Conservation (phyloP, 2,797 vertebrate genomes). For the Smutsia temminckii region DNA sequence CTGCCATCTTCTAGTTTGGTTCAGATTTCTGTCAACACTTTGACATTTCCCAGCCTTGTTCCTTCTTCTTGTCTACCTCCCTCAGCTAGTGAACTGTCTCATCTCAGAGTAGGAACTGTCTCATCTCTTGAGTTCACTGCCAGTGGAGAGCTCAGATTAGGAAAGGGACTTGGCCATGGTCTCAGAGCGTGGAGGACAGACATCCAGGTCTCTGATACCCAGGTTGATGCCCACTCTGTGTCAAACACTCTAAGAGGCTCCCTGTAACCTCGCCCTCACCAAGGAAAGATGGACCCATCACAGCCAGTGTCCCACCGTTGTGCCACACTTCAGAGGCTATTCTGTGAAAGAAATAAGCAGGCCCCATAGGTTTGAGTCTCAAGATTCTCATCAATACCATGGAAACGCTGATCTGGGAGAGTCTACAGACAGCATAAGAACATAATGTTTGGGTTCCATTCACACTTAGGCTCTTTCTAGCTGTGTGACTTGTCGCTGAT, state of each 20-base stretch:
- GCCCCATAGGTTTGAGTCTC: background rate
- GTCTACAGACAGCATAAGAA: background rate
- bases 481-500: background rate
- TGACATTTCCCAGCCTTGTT: background rate
- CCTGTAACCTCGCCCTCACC: background rate
- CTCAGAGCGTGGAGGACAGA: background rate
- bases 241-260: background rate
- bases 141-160: background rate
- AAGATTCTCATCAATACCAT: background rate
- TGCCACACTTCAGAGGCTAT: background rate
- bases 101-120: background rate
- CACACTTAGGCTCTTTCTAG: background rate
- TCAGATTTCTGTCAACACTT: background rate
- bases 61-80: background rate
- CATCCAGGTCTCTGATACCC: background rate
- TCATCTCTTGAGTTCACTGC: background rate
- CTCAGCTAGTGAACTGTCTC: background rate
- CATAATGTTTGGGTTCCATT: background rate
- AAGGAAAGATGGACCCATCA: background rate
- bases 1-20: background rate
- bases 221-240: background rate
- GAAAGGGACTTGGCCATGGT: background rate
- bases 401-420: background rate
- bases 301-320: background rate
- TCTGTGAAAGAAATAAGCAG: background rate